Evolutionary conservation across 1,140 invertebrate species (phyloP), one percentile per base, ranked within the genome.

Genomic region (Theocolax elegans): DNA sequence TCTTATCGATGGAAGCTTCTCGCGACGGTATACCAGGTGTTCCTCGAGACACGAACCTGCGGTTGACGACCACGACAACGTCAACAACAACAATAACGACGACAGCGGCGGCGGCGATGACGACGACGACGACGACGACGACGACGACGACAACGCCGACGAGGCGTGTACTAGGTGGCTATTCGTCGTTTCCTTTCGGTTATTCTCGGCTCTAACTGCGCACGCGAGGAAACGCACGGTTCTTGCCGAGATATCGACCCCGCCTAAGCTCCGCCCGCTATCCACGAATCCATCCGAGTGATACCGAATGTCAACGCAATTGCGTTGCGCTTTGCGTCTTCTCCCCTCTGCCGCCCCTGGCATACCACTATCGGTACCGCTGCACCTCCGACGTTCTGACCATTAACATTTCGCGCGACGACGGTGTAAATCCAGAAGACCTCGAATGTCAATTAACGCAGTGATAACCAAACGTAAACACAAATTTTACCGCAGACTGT

Each of bases 251-350:
- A 79, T 84, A 84, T 84, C 82, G 82, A 84, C 82, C 82, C 82
- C 82, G 82, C 82, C 82, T 84, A 83, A 81, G 81, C 81, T 80
- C 82, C 82, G 82, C 82, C 82, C 79, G 81, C 75, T 75, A 67
- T 40, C n/a, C 23, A 66, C 78, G 78, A 76, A 15, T 25, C 0
- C 8, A 1, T 2, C 74, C 77, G 77, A 77, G 10, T 19, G 9
- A 3, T 3, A 19, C 62, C 77, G 78, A 79, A 60, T 53, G 42
- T 10, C 15, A 40, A 48, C n/a, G n/a, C n/a, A n/a, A n/a, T n/a
- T n/a, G n/a, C n/a, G n/a, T n/a, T n/a, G n/a, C n/a, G n/a, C n/a
- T n/a, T n/a, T n/a, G n/a, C n/a, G 10, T 35, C 10, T 35, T 35
- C 4, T 51, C 12, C 27, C 13, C 35, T 48, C 44, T n/a, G 12